Percentiles rank a stretch among this genome's conserved stretches.
Conservation (phyloP, 2,797 vertebrate genomes). For the Gila robusta region DNA sequence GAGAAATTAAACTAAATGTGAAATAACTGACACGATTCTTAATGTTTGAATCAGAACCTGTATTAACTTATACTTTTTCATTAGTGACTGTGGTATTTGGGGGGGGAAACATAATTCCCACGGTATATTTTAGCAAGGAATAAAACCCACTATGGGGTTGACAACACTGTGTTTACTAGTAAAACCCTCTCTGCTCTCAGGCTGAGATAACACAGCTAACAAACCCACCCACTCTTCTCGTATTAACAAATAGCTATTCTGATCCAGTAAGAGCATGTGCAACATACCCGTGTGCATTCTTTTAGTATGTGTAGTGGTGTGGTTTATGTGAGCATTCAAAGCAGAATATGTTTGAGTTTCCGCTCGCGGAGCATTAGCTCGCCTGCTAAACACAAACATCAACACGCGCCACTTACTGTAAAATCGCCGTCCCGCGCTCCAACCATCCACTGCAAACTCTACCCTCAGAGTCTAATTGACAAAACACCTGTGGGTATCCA, state of each 20-base stretch:
- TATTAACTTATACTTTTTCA: background rate
- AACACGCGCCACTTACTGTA: constrained; percentile 73
- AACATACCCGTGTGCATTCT: background rate
- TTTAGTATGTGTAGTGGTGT: background rate
- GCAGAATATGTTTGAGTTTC: background rate
- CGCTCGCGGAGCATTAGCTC: constrained; percentile 30
- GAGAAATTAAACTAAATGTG: background rate
- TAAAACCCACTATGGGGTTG: background rate
- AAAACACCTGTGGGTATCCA: constrained; percentile 1
- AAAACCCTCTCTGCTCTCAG: background rate
- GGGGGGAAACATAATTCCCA: background rate
- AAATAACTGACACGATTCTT: background rate
- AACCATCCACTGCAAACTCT: constrained; percentile 68
- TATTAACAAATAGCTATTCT: background rate
- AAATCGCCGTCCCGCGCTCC: constrained; percentile 56
- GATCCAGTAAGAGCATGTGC: background rate
- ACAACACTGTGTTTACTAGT: constrained; percentile 12
- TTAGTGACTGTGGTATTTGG: background rate
- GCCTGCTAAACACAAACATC: constrained; percentile 15
- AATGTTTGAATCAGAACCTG: background rate
- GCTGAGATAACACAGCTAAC: background rate
- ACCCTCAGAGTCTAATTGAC: constrained; percentile 62
- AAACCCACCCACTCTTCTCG: background rate
- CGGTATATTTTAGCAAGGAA: background rate
- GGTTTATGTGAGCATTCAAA: background rate